These are phyloP conservation scores for Melinaea marsaeus DNA, from an alignment of 2,888 invertebrate genomes.

Conservation along the genomic window DNA sequence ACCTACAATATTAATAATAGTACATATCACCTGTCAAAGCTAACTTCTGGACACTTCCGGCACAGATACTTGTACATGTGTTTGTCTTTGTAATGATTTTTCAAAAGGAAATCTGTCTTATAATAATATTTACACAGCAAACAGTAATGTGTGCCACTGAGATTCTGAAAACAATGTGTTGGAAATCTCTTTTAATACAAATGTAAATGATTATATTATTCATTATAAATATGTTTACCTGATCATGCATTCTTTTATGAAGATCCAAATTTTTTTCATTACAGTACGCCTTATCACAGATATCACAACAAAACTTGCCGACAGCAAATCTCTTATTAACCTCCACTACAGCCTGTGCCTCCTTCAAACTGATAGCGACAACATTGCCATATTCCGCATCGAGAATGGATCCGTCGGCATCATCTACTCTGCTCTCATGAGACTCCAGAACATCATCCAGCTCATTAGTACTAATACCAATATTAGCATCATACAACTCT, in stretches of 20 bases:
- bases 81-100: constrained; percentile 63
- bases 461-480: constrained; percentile 25
- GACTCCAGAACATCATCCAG: constrained; percentile 25
- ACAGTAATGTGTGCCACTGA: constrained; percentile 56
- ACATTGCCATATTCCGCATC: constrained; percentile 64
- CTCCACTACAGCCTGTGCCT: constrained; percentile 59
- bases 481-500: constrained; percentile 25
- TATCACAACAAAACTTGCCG: constrained; percentile 50
- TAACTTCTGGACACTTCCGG: constrained; percentile 65
- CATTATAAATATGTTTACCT: constrained; percentile 41
- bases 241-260: constrained; percentile 66
- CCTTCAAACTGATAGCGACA: constrained; percentile 53
- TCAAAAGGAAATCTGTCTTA: constrained; percentile 62
- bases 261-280: constrained; percentile 47
- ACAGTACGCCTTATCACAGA: constrained; percentile 52
- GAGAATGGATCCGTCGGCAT: constrained; percentile 51
- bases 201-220: not conserved
- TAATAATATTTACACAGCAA: constrained; percentile 60
- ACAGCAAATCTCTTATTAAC: constrained; percentile 51
- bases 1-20: constrained; percentile 2
- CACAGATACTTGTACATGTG: constrained; percentile 72
- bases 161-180: constrained; percentile 47
- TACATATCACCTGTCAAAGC: constrained; percentile 58
- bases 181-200: not conserved
- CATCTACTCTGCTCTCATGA: constrained; percentile 11